Conservation (phyloP, 1,140 invertebrate genomes). For the Tigriopus japonicus region DNA sequence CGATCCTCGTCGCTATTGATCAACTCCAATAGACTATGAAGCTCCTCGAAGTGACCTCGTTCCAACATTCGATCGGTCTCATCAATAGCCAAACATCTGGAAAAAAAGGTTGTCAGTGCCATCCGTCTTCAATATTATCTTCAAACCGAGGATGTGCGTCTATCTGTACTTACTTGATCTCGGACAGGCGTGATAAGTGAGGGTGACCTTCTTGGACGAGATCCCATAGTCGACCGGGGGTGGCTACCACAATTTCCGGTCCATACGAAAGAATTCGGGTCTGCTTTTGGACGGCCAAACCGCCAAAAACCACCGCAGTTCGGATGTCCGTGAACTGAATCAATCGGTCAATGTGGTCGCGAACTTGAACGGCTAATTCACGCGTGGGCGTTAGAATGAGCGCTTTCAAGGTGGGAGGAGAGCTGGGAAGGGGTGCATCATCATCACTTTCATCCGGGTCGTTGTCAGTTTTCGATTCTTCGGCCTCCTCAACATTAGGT, state of each 20-base stretch:
- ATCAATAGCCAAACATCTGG: conserved; percentile 70
- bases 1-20: conserved; percentile 46
- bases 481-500: conserved; percentile 9
- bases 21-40: conserved; percentile 55
- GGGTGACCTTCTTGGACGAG: conserved; percentile 53
- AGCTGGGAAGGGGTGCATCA: neutral
- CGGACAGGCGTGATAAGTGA: conserved; percentile 46
- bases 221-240: conserved; percentile 89
- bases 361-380: conserved; percentile 84
- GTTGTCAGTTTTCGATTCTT: conserved; percentile 28
- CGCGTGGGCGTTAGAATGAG: conserved; percentile 82
- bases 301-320: conserved; percentile 49
- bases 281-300: conserved; percentile 77
- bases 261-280: conserved; percentile 49
- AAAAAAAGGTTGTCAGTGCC: conserved; percentile 22
- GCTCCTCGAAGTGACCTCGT: conserved; percentile 83
- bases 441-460: conserved; percentile 29
- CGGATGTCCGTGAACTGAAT: conserved; percentile 56
- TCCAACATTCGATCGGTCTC: conserved; percentile 98
- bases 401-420: conserved; percentile 37
- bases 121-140: neutral
- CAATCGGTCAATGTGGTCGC: conserved; percentile 56
- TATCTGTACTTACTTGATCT: conserved; percentile 26
- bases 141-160: neutral
- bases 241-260: conserved; percentile 87